Conservation (phyloP, 2,888 invertebrate genomes). For the Sminthurinus aureus region DNA sequence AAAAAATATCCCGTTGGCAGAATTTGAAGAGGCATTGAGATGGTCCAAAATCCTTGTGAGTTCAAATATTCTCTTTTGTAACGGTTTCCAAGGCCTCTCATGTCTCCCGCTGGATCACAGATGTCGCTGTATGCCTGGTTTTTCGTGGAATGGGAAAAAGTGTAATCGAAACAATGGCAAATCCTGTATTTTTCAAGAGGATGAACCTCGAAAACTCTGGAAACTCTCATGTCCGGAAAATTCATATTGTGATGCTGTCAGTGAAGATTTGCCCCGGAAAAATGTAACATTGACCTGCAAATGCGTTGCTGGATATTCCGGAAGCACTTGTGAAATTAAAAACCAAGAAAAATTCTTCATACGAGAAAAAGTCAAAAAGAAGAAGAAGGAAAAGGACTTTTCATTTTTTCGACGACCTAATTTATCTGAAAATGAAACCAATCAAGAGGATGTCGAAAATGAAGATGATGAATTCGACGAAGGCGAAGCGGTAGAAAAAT, state of each 20-base stretch:
- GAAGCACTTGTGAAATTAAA: background rate
- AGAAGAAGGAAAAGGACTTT: too few species aligned
- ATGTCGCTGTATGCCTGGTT: conserved; percentile 10
- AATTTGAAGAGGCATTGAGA: background rate
- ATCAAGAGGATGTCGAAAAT: too few species aligned
- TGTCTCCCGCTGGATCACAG: background rate
- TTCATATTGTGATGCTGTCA: conserved; percentile 1
- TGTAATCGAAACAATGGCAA: background rate
- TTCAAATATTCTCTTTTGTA: conserved; percentile 11
- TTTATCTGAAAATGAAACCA: too few species aligned
- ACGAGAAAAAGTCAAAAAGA: too few species aligned
- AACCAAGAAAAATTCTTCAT: too few species aligned
- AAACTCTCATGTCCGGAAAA: background rate
- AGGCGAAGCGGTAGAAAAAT: too few species aligned
- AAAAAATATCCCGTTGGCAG: background rate
- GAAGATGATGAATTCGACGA: too few species aligned
- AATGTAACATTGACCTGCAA: background rate
- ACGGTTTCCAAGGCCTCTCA: conserved; percentile 1
- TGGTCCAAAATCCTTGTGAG: background rate
- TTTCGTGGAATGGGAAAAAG: background rate
- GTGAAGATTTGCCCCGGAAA: too few species aligned
- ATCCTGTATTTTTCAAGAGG: conserved; percentile 14
- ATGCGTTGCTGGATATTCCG: background rate
- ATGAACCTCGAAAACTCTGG: background rate
- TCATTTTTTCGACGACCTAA: too few species aligned